Conservation (phyloP, 2,797 vertebrate species). For the Acropternis orthonyx region DNA sequence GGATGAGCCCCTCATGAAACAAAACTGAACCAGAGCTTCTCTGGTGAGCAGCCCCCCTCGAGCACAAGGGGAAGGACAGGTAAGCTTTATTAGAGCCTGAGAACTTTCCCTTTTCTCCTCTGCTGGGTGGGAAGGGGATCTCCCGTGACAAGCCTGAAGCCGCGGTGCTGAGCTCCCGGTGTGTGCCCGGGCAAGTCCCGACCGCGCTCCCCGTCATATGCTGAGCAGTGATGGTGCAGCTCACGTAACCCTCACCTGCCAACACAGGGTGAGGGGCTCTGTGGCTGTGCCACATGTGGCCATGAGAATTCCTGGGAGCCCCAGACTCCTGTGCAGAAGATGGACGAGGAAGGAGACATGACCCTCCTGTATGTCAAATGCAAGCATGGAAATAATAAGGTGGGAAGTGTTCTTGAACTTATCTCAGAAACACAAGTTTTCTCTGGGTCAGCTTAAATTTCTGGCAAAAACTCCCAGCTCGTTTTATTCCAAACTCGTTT, state of each 20-base stretch:
- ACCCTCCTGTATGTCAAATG: background rate
- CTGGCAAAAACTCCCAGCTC: background rate
- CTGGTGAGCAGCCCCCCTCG: background rate
- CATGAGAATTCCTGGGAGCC: background rate
- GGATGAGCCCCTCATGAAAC: background rate
- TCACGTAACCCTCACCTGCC: background rate
- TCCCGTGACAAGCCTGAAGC: background rate
- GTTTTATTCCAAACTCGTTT: background rate
- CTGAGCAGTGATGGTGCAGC: background rate
- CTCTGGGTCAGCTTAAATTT: slow-evolving; percentile 16
- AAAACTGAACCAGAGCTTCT: background rate
- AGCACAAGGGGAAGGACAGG: background rate
- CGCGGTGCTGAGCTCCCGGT: background rate
- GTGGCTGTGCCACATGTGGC: background rate
- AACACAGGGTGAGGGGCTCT: background rate
- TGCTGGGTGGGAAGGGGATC: background rate
- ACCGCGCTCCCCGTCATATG: accelerated
- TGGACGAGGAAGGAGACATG: background rate
- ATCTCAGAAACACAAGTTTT: slow-evolving; percentile 4
- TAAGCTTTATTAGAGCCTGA: background rate
- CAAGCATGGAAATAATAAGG: background rate
- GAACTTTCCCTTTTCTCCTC: background rate
- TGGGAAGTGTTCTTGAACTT: background rate
- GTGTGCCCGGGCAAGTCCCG: background rate
- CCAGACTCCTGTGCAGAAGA: background rate